Percentiles rank a stretch among this genome's conserved stretches.
These are phyloP conservation scores for Bombylius major DNA, from an alignment of 2,888 invertebrate species.

Conservation along the genomic window DNA sequence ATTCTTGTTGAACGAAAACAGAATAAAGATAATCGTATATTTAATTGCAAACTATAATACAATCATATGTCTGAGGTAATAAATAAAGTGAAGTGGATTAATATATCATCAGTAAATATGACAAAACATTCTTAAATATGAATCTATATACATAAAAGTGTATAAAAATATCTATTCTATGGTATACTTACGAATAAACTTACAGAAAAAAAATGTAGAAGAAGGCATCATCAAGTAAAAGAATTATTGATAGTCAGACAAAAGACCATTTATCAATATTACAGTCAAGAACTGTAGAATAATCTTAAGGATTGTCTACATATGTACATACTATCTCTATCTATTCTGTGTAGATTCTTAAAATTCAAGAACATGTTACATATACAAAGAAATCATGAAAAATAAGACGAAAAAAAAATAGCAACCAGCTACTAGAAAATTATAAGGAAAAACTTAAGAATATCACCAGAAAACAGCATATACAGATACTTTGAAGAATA, in stretches of 20 bases:
- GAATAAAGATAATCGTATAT: neutral
- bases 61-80: slow-evolving; percentile 9
- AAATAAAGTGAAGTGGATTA: slow-evolving; percentile 14
- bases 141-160: neutral
- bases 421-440: too few species aligned
- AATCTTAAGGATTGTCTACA: slow-evolving; percentile 1
- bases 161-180: neutral
- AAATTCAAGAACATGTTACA: too few species aligned
- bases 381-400: too few species aligned
- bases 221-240: slow-evolving; percentile 6
- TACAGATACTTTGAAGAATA: neutral
- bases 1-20: too few species aligned
- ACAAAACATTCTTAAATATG: slow-evolving; percentile 7
- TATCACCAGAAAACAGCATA: neutral
- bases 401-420: too few species aligned
- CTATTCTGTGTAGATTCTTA: neutral
- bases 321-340: neutral
- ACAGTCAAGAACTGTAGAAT: slow-evolving; percentile 10
- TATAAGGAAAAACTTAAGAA: too few species aligned
- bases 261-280: slow-evolving; percentile 13
- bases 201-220: neutral
- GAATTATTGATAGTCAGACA: slow-evolving; percentile 14
- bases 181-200: neutral
- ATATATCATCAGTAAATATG: slow-evolving; percentile 14
- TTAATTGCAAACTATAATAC: slow-evolving; percentile 3